These are phyloP conservation scores for Eledona agricola DNA, from an alignment of 2,888 invertebrate genomes.

Conservation along the genomic window DNA sequence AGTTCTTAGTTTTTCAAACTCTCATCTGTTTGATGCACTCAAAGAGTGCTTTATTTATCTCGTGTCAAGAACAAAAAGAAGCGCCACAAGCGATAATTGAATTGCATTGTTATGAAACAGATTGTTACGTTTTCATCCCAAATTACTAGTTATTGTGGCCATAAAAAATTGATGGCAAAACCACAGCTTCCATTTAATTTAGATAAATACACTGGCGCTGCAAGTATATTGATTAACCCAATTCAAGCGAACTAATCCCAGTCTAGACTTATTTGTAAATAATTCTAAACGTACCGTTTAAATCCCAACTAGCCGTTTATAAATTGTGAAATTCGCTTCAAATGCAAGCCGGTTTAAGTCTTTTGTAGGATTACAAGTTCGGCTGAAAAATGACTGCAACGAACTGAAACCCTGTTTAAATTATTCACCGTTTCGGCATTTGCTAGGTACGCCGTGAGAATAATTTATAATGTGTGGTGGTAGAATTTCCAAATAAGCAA, in stretches of 20 bases:
- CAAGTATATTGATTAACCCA: conserved; percentile 28
- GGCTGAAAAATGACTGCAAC: conserved; percentile 21
- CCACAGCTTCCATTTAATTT: too few species aligned
- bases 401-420: conserved; percentile 12
- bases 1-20: too few species aligned
- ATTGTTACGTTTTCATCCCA: too few species aligned
- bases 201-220: conserved; percentile 15
- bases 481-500: conserved; percentile 20
- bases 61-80: too few species aligned
- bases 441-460: conserved; percentile 14
- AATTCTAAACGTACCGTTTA: conserved; percentile 7
- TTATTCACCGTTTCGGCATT: conserved; percentile 20
- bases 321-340: conserved; percentile 19
- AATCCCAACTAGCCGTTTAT: conserved; percentile 17
- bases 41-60: too few species aligned
- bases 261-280: conserved; percentile 8
- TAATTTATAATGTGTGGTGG: conserved; percentile 22
- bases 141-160: too few species aligned
- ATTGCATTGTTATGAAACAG: too few species aligned
- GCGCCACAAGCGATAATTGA: too few species aligned
- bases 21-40: too few species aligned
- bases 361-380: conserved; percentile 12
- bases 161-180: too few species aligned
- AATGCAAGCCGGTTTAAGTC: conserved; percentile 19
- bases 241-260: conserved; percentile 2